Evolutionary conservation across 2,113 vertebrate species (phyloP), one percentile per base, ranked within the genome.

Genomic region (Chlamydotis undulata): DNA sequence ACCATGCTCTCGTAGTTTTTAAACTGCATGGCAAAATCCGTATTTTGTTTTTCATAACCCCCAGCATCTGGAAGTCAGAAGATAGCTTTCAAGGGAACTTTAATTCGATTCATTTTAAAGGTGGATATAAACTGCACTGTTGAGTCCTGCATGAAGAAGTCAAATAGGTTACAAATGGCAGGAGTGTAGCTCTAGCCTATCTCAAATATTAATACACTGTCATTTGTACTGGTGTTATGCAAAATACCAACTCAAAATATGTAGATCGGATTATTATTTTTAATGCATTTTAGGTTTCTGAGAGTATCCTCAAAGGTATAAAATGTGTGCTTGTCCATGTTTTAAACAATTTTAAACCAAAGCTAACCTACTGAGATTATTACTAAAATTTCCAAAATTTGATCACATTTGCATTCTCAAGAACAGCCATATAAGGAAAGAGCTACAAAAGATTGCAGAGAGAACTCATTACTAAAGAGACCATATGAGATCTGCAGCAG

Each of bases 401-500:
- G 4, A 0, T 68, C 68, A 47, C 4, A 23, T 67, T 79, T 85
- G 6, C 3, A 0, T 83, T 74, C 61, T 35, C 1, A 5, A 5
- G 59, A 78, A n/a, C n/a, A 33, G 33, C 35, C 35, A 31, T 19
- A n/a, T 81, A 84, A 81, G 43, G 61, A 49, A 90, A 70, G 13
- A 61, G 52, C 37, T 67, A 53, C 9, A 45, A 50, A 67, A 47
- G 68, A 55, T 4, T 60, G 41, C 33, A 7, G 3, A 22, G n/a
- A 64, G 28, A 93, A 68, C 35, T 77, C 53, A 41, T 87, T 31
- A 33, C 56, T 71, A 45, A 90, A 75, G 52, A 92, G 14, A 60
- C 35, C 35, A 5, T 39, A 14, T 76, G 67, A 91, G 41, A 68
- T 71, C 57, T 76, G 64, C 71, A 88, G 60, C 37, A 83, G 75